Base-by-base conservation (phyloP, 2,797 vertebrate genomes). In the Chelidonichthys spinosus region DNA sequence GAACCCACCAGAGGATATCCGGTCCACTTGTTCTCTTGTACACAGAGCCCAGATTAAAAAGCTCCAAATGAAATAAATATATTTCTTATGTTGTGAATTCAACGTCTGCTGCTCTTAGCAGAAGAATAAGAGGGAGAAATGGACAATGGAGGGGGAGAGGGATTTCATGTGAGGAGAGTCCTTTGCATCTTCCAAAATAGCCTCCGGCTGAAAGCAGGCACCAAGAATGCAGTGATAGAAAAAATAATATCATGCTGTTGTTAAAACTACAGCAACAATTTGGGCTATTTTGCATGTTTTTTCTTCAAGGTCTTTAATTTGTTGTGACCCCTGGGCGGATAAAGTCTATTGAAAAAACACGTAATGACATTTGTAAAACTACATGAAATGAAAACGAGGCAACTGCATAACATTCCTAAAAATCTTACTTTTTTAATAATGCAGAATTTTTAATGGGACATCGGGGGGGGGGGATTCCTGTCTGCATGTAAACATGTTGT, bases 1-100 rank as follows among this genome's bases (percentile, higher is more conserved):
- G 63, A 90, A 83, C 83, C 71, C 84, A 83, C 80, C 71, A 70
- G 84, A 88, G 85, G 79, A 87, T 79, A 80, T 75, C 72, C 35
- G 18, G 84, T 84, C 79, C 73, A 77, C 77, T 87, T 84, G 79
- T 81, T 79, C 69, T 76, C 32, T 73, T 11, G 59, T 58, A 77
- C 64, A 78, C 49, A 88, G 56, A 85, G 63, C 74, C 36, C 3
- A 83, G 81, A 90, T 87, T 81, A 63, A 79, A 89, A 84, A 78
- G 72, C 77, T 77, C 33, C 63, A 47, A 80, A 73, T 73, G 18
- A 74, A 83, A 83, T 71, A 46, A 78, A 78, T 71, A 63, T 6
- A 61, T 63, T 79, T 63, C 78, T 52, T 64, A 18, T 77, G 60
- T 67, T 69, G 58, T 67, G 56, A 81, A 81, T 70, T 79, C 32